These are phyloP conservation scores for Diloba caeruleocephala DNA, from an alignment of 2,888 invertebrate species.

Conservation along the genomic window DNA sequence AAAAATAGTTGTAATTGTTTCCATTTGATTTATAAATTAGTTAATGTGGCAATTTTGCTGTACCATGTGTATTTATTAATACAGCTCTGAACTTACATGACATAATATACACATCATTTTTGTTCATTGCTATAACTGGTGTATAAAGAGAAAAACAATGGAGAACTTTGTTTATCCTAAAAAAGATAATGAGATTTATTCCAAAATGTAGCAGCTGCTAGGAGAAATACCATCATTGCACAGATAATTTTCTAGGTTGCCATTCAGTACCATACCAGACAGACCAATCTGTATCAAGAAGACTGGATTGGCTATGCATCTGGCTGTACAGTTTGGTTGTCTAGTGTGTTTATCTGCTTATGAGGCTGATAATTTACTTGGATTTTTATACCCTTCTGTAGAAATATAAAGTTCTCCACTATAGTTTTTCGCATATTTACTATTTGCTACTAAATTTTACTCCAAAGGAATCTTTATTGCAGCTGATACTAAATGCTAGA, in stretches of 20 bases:
- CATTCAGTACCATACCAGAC: not conserved
- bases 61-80: constrained; percentile 1
- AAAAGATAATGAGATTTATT: no score
- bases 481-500: not conserved
- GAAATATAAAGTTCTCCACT: not conserved
- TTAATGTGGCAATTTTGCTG: constrained; percentile 1
- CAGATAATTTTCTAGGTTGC: not conserved
- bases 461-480: no score
- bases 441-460: no score
- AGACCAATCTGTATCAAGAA: not conserved
- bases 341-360: not conserved
- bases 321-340: not conserved
- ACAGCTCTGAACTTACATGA: constrained; percentile 18
- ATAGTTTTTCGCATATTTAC: not conserved
- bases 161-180: not conserved
- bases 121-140: constrained; percentile 1
- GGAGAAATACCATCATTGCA: not conserved
- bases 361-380: not conserved
- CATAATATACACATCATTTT: constrained; percentile 10
- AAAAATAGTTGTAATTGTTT: constrained; percentile 1
- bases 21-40: constrained; percentile 2
- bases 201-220: no score
- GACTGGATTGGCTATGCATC: not conserved
- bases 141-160: constrained; percentile 1
- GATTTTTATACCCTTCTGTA: no score